These are phyloP conservation scores for Onychomys arenicola DNA, from an alignment of 2,797 vertebrate species.

Conservation along the genomic window DNA sequence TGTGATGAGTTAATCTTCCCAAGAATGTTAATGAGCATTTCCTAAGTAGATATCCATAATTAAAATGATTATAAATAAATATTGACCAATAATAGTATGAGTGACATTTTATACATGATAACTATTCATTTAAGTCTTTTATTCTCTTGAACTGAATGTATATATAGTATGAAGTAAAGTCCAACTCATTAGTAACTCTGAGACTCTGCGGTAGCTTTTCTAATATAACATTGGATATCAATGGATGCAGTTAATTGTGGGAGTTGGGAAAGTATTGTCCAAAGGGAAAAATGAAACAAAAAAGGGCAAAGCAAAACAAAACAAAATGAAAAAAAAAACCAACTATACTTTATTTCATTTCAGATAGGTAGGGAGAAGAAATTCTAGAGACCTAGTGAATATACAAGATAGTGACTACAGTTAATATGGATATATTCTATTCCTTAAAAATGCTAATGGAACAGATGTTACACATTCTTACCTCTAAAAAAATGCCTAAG, in stretches of 20 bases:
- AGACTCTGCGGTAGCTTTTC: neutral
- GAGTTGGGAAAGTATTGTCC: neutral
- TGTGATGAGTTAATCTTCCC: neutral
- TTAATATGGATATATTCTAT: neutral
- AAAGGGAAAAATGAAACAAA: neutral
- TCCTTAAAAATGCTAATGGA: neutral
- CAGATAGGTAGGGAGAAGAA: neutral
- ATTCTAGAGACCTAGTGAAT: neutral
- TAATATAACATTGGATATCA: neutral
- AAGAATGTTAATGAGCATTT: neutral
- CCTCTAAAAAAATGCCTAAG: neutral
- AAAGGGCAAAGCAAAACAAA: too few species aligned
- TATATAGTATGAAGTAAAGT: neutral
- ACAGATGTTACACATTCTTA: neutral
- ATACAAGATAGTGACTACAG: neutral
- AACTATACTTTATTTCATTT: neutral
- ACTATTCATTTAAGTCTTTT: neutral
- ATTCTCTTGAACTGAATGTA: neutral
- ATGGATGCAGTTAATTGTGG: neutral
- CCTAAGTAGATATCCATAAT: neutral
- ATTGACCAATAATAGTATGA: neutral
- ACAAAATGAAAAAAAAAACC: too few species aligned
- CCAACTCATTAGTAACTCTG: neutral
- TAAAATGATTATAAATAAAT: conserved; percentile 2
- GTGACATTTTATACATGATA: neutral